Evolutionary conservation across 2,113 vertebrate species (phyloP), one percentile per base, ranked within the genome.

Genomic region (Mugil cephalus): DNA sequence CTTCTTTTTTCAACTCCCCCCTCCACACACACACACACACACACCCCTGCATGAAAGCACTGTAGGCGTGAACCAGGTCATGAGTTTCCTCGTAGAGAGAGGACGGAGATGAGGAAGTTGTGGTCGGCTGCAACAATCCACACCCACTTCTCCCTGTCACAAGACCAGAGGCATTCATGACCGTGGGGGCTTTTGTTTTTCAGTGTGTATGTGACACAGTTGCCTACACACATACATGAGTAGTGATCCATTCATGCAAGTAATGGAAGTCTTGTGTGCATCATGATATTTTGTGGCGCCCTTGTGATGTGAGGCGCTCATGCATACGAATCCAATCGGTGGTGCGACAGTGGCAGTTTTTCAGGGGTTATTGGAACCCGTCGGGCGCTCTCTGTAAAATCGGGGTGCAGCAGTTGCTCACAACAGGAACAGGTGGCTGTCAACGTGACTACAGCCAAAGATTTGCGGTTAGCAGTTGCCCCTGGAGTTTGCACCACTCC

Each of bases 351-450:
- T 24, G 24, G 24, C 24, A 30, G 24, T 2, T 30, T 30, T 30
- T 30, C 24, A 30, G 24, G n/a, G 24, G 24, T 30, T 30, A 2
- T 30, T 30, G 24, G 24, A 30, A 5, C 24, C 24, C 3, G 24
- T 30, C 24, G 5, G 24, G 54, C 21, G 7, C n/a, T 47, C n/a
- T n/a, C 14, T 30, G 56, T 60, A 21, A 36, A 68, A 70, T 76
- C 74, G 83, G 71, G 82, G 79, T 59, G 54, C 19, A 73, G 69
- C 90, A 90, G 87, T 61, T 90, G 86, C 30, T 81, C 75, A 21
- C 63, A 65, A 72, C 52, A 63, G 77, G 48, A 85, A 86, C 89
- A 91, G 89, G 88, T 90, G 90, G 67, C 53, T 71, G 73, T 65
- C 83, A 79, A 76, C 47, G 82, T 80, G 80, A 86, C 74, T 66